These are phyloP conservation scores for Formica selysi DNA, from an alignment of 1,140 invertebrate species.

Conservation along the genomic window DNA sequence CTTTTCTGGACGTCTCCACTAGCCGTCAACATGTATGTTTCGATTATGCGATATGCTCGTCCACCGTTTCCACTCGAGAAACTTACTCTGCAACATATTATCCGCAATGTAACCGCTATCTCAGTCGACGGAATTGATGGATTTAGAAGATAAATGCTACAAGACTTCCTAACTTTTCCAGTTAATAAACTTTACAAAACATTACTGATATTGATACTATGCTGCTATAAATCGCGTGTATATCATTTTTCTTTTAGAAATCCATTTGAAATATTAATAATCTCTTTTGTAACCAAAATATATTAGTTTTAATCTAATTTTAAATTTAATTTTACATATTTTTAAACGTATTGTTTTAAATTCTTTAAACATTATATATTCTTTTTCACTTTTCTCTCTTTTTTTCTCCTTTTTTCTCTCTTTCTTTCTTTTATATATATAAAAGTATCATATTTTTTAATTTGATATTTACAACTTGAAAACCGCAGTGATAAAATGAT, in stretches of 20 bases:
- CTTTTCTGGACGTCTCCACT: conserved; percentile 14
- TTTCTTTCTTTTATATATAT: too few relatives aligned
- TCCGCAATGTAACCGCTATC: background rate
- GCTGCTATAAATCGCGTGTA: background rate
- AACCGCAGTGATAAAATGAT: background rate
- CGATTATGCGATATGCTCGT: background rate
- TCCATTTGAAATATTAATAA: background rate
- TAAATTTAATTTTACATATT: too few relatives aligned
- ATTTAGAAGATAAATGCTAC: background rate
- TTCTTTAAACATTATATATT: too few relatives aligned
- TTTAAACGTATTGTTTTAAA: too few relatives aligned
- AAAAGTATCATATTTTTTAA: background rate
- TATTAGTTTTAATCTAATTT: too few relatives aligned
- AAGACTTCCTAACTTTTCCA: background rate
- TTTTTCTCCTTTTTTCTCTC: too few relatives aligned
- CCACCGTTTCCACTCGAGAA: background rate
- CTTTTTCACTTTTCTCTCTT: too few relatives aligned
- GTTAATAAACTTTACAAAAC: background rate
- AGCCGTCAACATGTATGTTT: conserved; percentile 36
- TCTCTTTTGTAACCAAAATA: background rate
- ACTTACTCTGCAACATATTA: background rate
- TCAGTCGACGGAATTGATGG: background rate
- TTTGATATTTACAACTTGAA: background rate
- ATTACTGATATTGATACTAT: background rate
- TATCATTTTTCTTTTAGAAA: background rate